Conservation (phyloP, 2,113 vertebrate genomes). For the Nycticebus coucang region DNA sequence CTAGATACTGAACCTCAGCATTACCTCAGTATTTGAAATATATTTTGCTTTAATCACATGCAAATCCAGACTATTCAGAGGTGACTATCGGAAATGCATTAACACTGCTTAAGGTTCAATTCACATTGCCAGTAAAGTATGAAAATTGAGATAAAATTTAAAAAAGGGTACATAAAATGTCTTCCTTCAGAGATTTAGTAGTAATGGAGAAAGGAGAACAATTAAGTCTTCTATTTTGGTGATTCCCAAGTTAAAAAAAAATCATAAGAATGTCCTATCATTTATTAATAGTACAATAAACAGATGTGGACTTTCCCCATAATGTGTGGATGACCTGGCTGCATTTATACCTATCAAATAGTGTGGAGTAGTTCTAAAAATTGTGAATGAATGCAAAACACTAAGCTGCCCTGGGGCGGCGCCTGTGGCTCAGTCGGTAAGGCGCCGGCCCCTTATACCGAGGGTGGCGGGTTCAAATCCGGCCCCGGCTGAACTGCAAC, state of each 20-base stretch:
- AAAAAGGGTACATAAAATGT: not conserved
- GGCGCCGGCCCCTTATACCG: too few species aligned
- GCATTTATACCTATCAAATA: not conserved
- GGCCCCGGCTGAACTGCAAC: too few species aligned
- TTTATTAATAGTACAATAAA: not conserved
- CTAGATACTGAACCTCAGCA: not conserved
- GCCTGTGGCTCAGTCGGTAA: too few species aligned
- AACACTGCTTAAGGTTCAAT: not conserved
- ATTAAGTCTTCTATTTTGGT: not conserved
- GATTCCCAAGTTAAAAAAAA: not conserved
- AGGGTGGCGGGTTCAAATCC: too few species aligned
- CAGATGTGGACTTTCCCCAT: not conserved
- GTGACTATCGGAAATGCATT: not conserved
- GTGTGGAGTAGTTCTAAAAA: not conserved
- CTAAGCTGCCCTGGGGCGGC: not conserved
- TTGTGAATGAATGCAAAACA: not conserved
- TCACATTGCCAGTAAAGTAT: not conserved
- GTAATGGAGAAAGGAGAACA: not conserved
- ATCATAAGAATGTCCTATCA: not conserved
- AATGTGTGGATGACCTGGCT: not conserved
- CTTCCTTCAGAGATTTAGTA: not conserved
- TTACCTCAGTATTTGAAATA: slow-evolving; percentile 8
- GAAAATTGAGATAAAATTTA: not conserved
- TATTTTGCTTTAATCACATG: not conserved
- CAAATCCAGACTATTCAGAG: not conserved